Conservation (phyloP, 1,140 invertebrate species). For the Sitodiplosis mosellana region DNA sequence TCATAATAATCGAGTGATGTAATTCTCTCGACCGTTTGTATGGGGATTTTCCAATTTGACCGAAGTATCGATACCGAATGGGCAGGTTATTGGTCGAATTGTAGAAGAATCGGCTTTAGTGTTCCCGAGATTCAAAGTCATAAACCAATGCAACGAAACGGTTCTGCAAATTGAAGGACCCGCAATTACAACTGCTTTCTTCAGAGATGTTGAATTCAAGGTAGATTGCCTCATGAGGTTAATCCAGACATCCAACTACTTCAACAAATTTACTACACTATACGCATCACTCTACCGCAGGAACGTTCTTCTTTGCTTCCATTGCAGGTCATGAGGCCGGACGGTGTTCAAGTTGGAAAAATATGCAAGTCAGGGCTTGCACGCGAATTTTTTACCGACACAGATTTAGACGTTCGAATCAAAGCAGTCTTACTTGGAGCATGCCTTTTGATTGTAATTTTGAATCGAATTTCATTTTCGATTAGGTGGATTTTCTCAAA, state of each 20-base stretch:
- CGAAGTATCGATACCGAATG: slow-evolving; percentile 52
- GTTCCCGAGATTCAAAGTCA: slow-evolving; percentile 57
- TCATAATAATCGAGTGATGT: slow-evolving; percentile 53
- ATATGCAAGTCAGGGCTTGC: slow-evolving; percentile 54
- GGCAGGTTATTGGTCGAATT: slow-evolving; percentile 53
- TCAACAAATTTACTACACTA: too few relatives aligned
- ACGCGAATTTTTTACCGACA: slow-evolving; percentile 52
- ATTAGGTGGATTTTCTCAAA: too few relatives aligned
- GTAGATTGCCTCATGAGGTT: too few relatives aligned
- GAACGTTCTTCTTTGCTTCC: too few relatives aligned
- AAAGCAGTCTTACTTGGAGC: slow-evolving; percentile 65
- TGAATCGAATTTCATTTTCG: too few relatives aligned
- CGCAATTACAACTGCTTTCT: slow-evolving; percentile 57
- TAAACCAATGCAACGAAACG: slow-evolving; percentile 54
- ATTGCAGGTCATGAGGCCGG: slow-evolving; percentile 45
- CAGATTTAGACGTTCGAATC: slow-evolving; percentile 60
- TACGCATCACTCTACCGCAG: too few relatives aligned
- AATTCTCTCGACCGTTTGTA: slow-evolving; percentile 50
- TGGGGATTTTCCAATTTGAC: slow-evolving; percentile 69
- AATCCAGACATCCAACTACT: too few relatives aligned
- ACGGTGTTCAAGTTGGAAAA: slow-evolving; percentile 46
- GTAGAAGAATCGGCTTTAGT: slow-evolving; percentile 73
- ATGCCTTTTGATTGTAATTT: too few relatives aligned
- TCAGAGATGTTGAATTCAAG: slow-evolving; percentile 49
- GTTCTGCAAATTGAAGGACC: slow-evolving; percentile 73